Conservation (phyloP, 2,888 invertebrate genomes). For the Scaptomyza parva region DNA sequence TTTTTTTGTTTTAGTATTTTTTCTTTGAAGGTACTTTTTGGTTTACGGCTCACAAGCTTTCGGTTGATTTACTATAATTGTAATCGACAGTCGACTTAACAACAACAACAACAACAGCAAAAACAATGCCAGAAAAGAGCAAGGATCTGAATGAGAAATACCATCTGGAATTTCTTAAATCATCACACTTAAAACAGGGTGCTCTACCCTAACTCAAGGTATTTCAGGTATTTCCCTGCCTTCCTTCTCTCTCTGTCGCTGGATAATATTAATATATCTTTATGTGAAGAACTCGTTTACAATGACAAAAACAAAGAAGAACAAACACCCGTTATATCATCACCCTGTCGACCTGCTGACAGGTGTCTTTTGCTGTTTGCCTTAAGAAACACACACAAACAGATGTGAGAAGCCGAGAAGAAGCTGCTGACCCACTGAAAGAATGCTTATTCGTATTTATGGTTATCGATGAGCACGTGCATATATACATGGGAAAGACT, state of each 20-base stretch:
- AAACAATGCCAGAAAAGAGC: conserved; percentile 10
- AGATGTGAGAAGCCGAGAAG: too few relatives aligned
- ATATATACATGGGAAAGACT: too few relatives aligned
- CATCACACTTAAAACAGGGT: too few relatives aligned
- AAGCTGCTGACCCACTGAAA: conserved; percentile 44
- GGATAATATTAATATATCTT: too few relatives aligned
- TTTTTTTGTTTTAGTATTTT: conserved; percentile 1
- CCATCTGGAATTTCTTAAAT: conserved; percentile 24
- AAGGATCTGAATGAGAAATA: conserved; percentile 15
- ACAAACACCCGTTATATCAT: too few relatives aligned
- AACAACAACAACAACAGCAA: conserved; percentile 35
- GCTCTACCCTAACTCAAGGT: too few relatives aligned
- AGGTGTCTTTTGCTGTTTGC: conserved; percentile 29
- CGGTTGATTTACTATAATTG: conserved; percentile 68
- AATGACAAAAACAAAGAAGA: too few relatives aligned
- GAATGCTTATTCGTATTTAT: conserved; percentile 44
- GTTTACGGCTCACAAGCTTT: conserved; percentile 32
- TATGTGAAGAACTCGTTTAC: too few relatives aligned
- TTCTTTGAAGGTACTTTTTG: conserved; percentile 7
- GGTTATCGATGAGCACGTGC: conserved; percentile 56
- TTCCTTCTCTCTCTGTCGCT: too few relatives aligned
- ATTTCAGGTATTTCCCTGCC: too few relatives aligned
- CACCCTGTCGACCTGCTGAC: too few relatives aligned
- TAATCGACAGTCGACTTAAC: conserved; percentile 46
- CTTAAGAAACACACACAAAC: not conserved